These are phyloP conservation scores for Anabas testudineus DNA, from an alignment of 2,797 vertebrate genomes.

Conservation along the genomic window DNA sequence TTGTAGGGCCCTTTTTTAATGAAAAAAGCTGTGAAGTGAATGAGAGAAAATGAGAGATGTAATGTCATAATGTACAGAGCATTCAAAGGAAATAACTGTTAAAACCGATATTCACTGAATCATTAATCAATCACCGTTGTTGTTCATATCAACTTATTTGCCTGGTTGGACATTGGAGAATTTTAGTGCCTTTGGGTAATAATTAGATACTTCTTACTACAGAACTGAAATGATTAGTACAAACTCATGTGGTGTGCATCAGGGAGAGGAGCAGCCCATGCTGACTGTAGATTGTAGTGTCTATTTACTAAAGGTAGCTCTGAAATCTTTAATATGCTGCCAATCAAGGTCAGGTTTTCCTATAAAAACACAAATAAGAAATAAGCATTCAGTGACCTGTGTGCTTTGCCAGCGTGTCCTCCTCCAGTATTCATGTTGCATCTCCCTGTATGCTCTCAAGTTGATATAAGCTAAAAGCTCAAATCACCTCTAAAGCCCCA, in stretches of 20 bases:
- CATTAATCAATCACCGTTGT: neutral
- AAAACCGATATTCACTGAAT: no score
- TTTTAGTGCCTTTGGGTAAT: constrained; percentile 19
- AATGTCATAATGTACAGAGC: no score
- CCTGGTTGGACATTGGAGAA: neutral
- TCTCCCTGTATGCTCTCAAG: constrained; percentile 48
- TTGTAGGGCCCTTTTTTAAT: neutral
- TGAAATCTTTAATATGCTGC: neutral
- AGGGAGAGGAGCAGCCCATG: constrained; percentile 4
- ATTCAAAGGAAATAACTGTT: no score
- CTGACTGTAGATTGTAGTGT: constrained; percentile 1
- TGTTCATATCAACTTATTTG: neutral
- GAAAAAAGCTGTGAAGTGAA: neutral
- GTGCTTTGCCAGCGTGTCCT: constrained; percentile 25
- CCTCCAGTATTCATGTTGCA: constrained; percentile 38
- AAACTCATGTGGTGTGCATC: neutral
- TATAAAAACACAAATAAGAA: constrained; percentile 28
- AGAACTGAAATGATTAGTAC: constrained; percentile 12
- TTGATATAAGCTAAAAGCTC: constrained; percentile 53
- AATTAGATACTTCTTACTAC: constrained; percentile 16
- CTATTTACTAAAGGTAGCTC: neutral
- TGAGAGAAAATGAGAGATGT: no score
- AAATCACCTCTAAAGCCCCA: constrained; percentile 49
- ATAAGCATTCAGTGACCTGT: neutral
- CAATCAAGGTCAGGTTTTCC: constrained; percentile 2